Base-by-base conservation (phyloP, 2,888 invertebrate genomes). In the Dolichomitus sp. region DNA sequence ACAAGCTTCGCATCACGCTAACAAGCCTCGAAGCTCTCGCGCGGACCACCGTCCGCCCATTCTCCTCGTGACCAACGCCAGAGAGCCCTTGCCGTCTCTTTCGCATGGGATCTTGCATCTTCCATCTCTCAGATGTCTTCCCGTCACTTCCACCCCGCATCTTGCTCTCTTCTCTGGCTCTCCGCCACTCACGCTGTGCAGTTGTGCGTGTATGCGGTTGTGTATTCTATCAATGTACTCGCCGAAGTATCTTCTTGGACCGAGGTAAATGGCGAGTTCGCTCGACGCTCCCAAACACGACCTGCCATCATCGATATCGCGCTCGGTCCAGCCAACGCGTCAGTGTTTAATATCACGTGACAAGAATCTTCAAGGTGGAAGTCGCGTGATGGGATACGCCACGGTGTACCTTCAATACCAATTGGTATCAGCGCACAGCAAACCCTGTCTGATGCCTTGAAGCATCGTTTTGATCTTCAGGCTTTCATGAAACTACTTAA, bases 1-100 rank as follows among this genome's bases (percentile, higher is more conserved):
- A 86, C 85, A 86, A 86, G 85, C 84, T 85, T 83, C 84, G 86
- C 76, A 81, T 76, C 86, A 42, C 81, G 75, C 79, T 86, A 86
- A 86, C 86, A 86, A 86, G 86, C 80, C 85, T 84, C 78, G 76
- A 72, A 70, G 65, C 69, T 79, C 77, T 85, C 78, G 72, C 70
- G 75, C 69, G 70, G 50, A 54, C 74, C 61, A 23, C 73, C 40
- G 14, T 6, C 65, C 63, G 73, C 73, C 73, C 61, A 61, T 61
- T 73, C 73, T 50, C 66, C 69, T 66, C 50, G 74, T 52, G 68
- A 37, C 76, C 61, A 57, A 61, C 75, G 59, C 33, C 76, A 57
- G 23, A 23, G 52, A 50, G 30, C 77, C 37, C 65, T n/a, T 17
- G 40, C 72, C 57, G 57, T 61, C 80, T 76, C 61, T 63, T 73